Conservation (phyloP, 2,888 invertebrate species). For the Rhodophaea formosa region DNA sequence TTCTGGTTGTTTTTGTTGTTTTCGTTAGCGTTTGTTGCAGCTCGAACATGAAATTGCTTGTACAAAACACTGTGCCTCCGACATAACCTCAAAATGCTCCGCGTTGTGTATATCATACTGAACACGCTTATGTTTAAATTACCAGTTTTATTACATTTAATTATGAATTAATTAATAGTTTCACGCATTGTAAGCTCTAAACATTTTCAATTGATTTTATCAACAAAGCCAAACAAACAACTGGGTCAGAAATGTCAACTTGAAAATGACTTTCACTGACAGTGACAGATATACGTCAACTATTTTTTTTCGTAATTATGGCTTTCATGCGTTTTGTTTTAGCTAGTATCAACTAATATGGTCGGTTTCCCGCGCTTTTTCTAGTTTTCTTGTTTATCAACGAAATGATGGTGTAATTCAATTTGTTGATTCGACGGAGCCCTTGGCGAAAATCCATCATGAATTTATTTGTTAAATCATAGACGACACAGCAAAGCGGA, state of each 20-base stretch:
- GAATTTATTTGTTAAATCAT: no score
- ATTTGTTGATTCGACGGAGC: no score
- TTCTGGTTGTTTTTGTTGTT: constrained; percentile 31
- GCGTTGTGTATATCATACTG: constrained; percentile 52
- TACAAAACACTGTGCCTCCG: constrained; percentile 44
- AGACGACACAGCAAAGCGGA: no score
- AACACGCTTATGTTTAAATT: neutral
- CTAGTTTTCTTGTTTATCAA: no score
- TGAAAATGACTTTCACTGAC: neutral
- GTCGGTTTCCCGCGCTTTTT: no score
- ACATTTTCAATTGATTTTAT: neutral
- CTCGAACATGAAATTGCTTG: constrained; percentile 41
- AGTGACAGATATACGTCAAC: neutral
- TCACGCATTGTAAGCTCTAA: neutral
- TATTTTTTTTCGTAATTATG: no score
- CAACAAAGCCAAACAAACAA: constrained; percentile 4
- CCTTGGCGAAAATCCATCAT: no score
- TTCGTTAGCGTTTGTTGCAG: constrained; percentile 32
- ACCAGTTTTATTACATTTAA: neutral
- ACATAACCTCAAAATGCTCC: constrained; percentile 69
- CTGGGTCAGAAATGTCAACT: neutral
- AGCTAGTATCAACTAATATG: no score
- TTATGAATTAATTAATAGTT: neutral
- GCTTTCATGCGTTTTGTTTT: no score
- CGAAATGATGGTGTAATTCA: no score